A percentile compares a stretch with the other conserved stretches of the same genome.
Evolutionary conservation across 2,888 invertebrate genomes (phyloP).

Genomic region (Gymnosoma rotundatum): DNA sequence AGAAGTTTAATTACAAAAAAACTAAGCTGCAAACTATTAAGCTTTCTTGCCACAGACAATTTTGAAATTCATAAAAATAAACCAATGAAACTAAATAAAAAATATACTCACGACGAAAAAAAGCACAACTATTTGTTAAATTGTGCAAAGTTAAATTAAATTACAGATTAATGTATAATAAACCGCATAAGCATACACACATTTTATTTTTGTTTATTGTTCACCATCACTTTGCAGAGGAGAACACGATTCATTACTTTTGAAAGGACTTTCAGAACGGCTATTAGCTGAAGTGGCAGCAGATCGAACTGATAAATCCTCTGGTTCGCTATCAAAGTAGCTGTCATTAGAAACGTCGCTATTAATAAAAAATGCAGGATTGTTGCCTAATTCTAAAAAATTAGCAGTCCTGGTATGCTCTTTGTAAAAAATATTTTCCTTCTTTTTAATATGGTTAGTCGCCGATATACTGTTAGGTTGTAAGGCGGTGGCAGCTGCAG

Average conservation of each 20-base stretch:
- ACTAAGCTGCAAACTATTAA: too few relatives aligned
- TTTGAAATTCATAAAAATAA: too few relatives aligned
- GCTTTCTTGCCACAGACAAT: too few relatives aligned
- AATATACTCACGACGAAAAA: too few relatives aligned
- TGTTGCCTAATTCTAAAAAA: constrained; percentile 51
- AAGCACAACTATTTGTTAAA: too few relatives aligned
- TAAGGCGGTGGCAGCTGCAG: constrained; percentile 77
- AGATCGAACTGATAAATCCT: constrained; percentile 79
- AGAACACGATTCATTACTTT: constrained; percentile 72
- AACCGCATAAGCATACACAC: neutral
- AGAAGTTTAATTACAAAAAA: too few relatives aligned
- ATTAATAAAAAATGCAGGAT: constrained; percentile 74
- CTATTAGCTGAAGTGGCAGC: constrained; percentile 74
- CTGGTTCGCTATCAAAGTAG: constrained; percentile 80
- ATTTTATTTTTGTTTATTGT: constrained; percentile 66
- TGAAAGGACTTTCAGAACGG: constrained; percentile 76
- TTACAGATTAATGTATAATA: neutral
- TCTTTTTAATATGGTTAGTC: constrained; percentile 79
- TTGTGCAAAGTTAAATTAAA: neutral
- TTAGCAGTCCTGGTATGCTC: constrained; percentile 84
- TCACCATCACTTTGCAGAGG: constrained; percentile 74
- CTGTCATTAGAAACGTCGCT: constrained; percentile 77
- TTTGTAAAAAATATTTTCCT: constrained; percentile 85
- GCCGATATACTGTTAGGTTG: constrained; percentile 64
- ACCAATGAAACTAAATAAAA: too few relatives aligned